These are phyloP conservation scores for Mus caroli DNA, from an alignment of 2,797 vertebrate genomes.

Conservation along the genomic window DNA sequence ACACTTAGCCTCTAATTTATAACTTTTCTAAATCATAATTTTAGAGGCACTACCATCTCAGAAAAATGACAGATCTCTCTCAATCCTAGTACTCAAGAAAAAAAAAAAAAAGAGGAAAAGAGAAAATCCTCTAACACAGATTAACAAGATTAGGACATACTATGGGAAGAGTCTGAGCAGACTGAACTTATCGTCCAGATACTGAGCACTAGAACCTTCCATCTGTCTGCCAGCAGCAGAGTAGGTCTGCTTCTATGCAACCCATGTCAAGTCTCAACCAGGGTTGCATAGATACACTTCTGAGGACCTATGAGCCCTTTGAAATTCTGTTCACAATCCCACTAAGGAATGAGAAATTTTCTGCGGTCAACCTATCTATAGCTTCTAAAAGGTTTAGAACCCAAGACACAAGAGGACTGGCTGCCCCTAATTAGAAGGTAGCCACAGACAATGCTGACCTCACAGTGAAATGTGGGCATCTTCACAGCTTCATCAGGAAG, in stretches of 20 bases:
- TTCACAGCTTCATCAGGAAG: neutral
- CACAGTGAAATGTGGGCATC: neutral
- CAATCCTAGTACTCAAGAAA: neutral
- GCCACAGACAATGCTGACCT: neutral
- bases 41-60: neutral
- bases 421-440: neutral
- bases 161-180: neutral
- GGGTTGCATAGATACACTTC: neutral
- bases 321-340: constrained; percentile 5
- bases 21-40: constrained; percentile 43
- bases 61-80: neutral
- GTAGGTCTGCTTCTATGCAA: neutral
- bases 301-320: neutral
- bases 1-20: neutral
- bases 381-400: constrained; percentile 26
- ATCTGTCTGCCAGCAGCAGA: neutral
- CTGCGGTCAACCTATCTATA: neutral
- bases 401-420: constrained; percentile 16
- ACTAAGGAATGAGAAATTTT: constrained; percentile 26
- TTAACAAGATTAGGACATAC: neutral
- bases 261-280: neutral
- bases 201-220: neutral
- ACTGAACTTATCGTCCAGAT: constrained; percentile 12
- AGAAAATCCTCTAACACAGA: neutral
- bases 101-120: neutral